Evolutionary conservation across 1,140 invertebrate species (phyloP).

Genomic region (Drosophila sproati): DNA sequence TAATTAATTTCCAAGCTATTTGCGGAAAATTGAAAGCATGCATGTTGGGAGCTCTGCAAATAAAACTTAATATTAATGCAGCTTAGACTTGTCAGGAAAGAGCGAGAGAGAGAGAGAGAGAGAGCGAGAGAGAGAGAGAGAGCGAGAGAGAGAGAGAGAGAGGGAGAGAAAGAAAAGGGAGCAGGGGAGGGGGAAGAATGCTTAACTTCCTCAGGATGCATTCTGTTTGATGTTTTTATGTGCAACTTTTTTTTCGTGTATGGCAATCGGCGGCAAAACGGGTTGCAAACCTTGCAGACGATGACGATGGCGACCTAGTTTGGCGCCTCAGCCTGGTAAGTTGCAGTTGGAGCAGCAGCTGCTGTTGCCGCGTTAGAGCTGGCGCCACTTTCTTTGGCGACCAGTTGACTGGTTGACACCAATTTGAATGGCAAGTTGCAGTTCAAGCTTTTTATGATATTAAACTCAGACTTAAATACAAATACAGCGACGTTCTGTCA

Average conservation of each 20-base stretch:
- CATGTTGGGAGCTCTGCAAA: constrained; percentile 45
- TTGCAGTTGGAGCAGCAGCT: constrained; percentile 3
- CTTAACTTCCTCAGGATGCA: constrained; percentile 55
- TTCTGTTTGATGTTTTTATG: constrained; percentile 66
- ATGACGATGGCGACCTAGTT: constrained; percentile 67
- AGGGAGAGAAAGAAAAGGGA: too few relatives aligned
- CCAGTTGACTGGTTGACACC: constrained; percentile 78
- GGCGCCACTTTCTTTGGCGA: constrained; percentile 77
- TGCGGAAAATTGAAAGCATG: constrained; percentile 57
- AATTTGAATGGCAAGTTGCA: constrained; percentile 75
- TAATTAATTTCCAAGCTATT: constrained; percentile 69
- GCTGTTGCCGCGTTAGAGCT: constrained; percentile 13
- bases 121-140: too few relatives aligned
- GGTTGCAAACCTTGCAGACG: constrained; percentile 54
- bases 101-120: too few relatives aligned
- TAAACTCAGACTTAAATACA: constrained; percentile 50
- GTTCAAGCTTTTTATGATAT: constrained; percentile 50
- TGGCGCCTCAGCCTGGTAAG: constrained; percentile 34
- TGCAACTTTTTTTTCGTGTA: constrained; percentile 30
- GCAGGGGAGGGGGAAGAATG: not conserved
- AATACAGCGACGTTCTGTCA: constrained; percentile 55
- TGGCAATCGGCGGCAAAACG: constrained; percentile 63
- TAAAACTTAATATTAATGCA: constrained; percentile 71
- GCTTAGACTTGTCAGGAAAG: constrained; percentile 39
- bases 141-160: too few relatives aligned